These are phyloP conservation scores for Rutpela maculata DNA, from an alignment of 2,888 invertebrate species.

Conservation along the genomic window DNA sequence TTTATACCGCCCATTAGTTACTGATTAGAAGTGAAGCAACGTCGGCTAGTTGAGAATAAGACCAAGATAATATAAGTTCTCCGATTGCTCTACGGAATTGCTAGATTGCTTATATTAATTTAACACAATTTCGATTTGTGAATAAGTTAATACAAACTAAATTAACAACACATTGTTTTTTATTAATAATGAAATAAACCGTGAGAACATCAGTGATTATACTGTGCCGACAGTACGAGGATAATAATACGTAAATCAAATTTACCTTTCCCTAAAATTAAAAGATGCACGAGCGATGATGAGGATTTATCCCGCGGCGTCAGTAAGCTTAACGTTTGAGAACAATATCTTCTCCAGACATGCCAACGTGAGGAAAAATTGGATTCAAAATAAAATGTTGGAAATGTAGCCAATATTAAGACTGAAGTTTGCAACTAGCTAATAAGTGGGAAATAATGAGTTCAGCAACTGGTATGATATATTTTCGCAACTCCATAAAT, in stretches of 20 bases:
- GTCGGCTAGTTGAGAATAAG: too few species aligned
- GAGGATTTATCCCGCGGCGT: neutral
- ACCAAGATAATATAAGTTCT: too few species aligned
- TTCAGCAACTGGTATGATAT: too few species aligned
- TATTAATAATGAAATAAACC: neutral
- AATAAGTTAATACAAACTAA: neutral
- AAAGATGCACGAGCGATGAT: neutral
- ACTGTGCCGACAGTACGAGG: neutral
- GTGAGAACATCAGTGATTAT: constrained; percentile 1
- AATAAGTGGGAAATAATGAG: too few species aligned
- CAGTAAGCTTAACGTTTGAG: neutral
- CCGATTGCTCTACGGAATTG: too few species aligned
- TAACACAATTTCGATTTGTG: too few species aligned
- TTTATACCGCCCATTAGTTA: too few species aligned
- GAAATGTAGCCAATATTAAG: neutral
- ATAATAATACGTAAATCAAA: neutral
- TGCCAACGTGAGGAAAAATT: neutral
- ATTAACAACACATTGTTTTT: neutral
- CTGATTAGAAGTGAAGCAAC: too few species aligned
- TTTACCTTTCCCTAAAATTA: neutral
- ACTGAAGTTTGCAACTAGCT: neutral
- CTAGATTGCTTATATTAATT: too few species aligned
- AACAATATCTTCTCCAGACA: neutral
- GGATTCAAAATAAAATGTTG: neutral
- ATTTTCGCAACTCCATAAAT: too few species aligned